Percentiles rank a stretch among this genome's conserved stretches.
These are phyloP conservation scores for Cacoxenus indagator DNA, from an alignment of 2,888 invertebrate genomes.

Conservation along the genomic window DNA sequence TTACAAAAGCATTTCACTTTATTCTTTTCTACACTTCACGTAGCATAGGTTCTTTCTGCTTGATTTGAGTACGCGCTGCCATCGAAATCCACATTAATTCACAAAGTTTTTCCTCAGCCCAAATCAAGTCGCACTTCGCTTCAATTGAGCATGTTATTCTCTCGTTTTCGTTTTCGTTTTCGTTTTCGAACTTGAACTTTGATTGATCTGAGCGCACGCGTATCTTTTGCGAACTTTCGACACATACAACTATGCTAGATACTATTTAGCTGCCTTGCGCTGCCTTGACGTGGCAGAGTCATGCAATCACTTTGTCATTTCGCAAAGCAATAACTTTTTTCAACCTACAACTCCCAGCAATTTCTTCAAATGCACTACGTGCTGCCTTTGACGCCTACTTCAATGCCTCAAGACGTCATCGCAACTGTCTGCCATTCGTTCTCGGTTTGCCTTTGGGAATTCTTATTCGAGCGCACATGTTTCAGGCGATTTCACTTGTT, in stretches of 20 bases:
- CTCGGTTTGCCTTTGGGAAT: slow-evolving; percentile 9
- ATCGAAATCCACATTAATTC: not conserved
- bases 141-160: slow-evolving; percentile 46
- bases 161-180: too few species aligned
- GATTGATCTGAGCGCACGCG: slow-evolving; percentile 39
- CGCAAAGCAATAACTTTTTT: not conserved
- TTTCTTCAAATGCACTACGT: slow-evolving; percentile 15
- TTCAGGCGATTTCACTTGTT: slow-evolving; percentile 17
- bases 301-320: slow-evolving; percentile 61
- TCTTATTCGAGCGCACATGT: slow-evolving; percentile 2
- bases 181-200: slow-evolving; percentile 52
- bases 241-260: not conserved
- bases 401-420: too few species aligned
- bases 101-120: not conserved
- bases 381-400: not conserved
- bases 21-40: slow-evolving; percentile 22
- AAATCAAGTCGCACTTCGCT: slow-evolving; percentile 18
- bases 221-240: slow-evolving; percentile 1
- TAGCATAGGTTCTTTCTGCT: not conserved
- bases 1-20: slow-evolving; percentile 49
- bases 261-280: not conserved
- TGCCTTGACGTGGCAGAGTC: not conserved
- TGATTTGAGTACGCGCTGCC: not conserved
- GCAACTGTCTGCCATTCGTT: slow-evolving; percentile 5
- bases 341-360: not conserved